Evolutionary conservation across 1,140 invertebrate genomes (phyloP).

Genomic region (Agrilus planipennis): DNA sequence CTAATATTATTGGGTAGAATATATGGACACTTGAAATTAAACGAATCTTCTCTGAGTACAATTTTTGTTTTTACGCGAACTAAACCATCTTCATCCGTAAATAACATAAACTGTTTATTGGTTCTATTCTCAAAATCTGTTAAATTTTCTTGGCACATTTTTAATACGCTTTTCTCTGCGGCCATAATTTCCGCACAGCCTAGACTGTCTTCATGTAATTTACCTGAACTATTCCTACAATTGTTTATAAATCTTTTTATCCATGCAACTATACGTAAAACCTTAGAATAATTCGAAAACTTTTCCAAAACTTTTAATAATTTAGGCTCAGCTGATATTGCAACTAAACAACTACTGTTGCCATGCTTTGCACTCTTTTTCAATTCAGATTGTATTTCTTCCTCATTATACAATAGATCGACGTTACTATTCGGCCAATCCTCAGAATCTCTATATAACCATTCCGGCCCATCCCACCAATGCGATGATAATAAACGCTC

Average conservation of each 20-base stretch:
- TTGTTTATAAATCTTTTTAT: constrained; percentile 22
- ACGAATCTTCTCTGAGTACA: constrained; percentile 14
- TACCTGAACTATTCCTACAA: constrained; percentile 10
- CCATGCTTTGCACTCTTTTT: too few species aligned
- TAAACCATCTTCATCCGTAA: constrained; percentile 17
- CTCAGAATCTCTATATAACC: constrained; percentile 16
- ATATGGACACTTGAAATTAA: constrained; percentile 19
- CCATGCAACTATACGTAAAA: constrained; percentile 21
- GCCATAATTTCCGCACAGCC: constrained; percentile 14
- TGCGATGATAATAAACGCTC: constrained; percentile 16
- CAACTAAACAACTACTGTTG: background rate
- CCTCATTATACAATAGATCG: constrained; percentile 9
- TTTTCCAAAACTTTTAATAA: constrained; percentile 7
- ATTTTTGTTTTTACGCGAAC: constrained; percentile 22
- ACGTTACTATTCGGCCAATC: constrained; percentile 15
- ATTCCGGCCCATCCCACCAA: constrained; percentile 28
- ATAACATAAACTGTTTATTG: constrained; percentile 11
- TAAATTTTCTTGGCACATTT: constrained; percentile 16
- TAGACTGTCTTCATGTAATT: constrained; percentile 11
- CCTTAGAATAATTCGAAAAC: constrained; percentile 20
- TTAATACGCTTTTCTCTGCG: constrained; percentile 18
- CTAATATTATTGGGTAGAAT: constrained; percentile 20
- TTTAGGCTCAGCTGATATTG: background rate
- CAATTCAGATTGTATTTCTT: constrained; percentile 13
- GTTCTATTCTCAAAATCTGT: constrained; percentile 8